Base-by-base conservation (phyloP, 2,888 invertebrate species). In the Tetheella fluctuosa region DNA sequence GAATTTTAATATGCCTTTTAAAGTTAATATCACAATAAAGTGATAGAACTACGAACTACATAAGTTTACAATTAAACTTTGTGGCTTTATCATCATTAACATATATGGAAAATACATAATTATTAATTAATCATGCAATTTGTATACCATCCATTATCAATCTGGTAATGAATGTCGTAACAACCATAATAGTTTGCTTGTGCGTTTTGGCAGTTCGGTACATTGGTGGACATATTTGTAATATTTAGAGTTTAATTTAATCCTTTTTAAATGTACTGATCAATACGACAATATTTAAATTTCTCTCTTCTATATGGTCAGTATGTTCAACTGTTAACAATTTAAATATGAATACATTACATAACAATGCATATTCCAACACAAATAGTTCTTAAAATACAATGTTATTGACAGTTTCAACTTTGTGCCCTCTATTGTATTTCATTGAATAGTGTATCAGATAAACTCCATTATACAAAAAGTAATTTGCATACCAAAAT, bases 401-500 rank as follows among this genome's bases (percentile, higher is more conserved):
- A 37, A 15, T 37, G 37, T 37, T 15, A 15, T 37, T 37, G 15
- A 37, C 13, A 37, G 37, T 37, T 15, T 37, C 37, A 15, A 3
- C 37, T 37, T 37, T 37, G 37, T 15, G 15, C 15, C 5, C 37
- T 39, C 39, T n/a, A n/a, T 39, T 39, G 39, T 39, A n/a, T n/a
- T 39, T 39, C 39, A 39, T 13, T 34, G 34, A n/a, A 39, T 39
- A 10, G n/a, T 48, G n/a, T 10, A 48, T 48, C 48, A 48, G 48
- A 48, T 10, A 48, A 48, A 20, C 48, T 7, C 7, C 48, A 17
- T 20, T 13, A 34, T 34, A 13, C 42, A 48, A 20, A 48, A 3
- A 13, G 6, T 17, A 42, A 17, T 28, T 28, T 53, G n/a, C n/a
- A 53, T 53, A 28, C 2, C 13, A 53, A 62, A 54, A 17, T 48